Conservation (phyloP, 2,797 vertebrate genomes). For the Artibeus lituratus region DNA sequence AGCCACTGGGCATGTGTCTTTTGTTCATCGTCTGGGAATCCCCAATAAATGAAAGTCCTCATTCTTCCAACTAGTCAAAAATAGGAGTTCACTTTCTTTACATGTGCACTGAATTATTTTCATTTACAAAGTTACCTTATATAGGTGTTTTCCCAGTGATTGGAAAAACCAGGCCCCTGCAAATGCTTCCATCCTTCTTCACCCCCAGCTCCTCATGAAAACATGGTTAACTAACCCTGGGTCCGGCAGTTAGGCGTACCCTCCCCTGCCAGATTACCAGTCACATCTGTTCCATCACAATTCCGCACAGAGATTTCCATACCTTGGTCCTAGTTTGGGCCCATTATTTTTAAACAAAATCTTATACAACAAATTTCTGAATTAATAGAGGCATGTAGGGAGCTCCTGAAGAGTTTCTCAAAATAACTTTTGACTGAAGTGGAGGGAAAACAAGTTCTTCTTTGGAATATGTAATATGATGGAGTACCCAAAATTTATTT, state of each 20-base stretch:
- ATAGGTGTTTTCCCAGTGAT: neutral
- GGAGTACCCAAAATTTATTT: neutral
- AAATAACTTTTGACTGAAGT: neutral
- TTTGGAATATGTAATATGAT: neutral
- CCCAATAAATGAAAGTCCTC: neutral
- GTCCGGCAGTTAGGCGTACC: neutral
- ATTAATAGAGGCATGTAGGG: neutral
- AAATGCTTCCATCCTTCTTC: neutral
- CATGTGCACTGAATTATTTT: neutral
- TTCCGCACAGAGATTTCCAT: neutral
- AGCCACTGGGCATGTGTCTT: neutral
- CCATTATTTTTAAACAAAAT: conserved; percentile 11
- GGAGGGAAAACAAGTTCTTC: neutral
- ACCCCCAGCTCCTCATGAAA: neutral
- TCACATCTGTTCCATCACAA: neutral
- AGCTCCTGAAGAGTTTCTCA: neutral
- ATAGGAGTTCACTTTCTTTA: neutral
- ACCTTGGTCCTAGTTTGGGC: neutral
- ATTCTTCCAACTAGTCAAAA: neutral
- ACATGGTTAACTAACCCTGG: neutral
- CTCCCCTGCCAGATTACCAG: neutral
- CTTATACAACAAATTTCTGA: neutral
- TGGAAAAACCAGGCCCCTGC: neutral
- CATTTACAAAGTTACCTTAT: neutral
- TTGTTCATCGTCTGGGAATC: neutral